Evolutionary conservation across 2,888 invertebrate genomes (phyloP).

Genomic region (Ophioninae sp.): DNA sequence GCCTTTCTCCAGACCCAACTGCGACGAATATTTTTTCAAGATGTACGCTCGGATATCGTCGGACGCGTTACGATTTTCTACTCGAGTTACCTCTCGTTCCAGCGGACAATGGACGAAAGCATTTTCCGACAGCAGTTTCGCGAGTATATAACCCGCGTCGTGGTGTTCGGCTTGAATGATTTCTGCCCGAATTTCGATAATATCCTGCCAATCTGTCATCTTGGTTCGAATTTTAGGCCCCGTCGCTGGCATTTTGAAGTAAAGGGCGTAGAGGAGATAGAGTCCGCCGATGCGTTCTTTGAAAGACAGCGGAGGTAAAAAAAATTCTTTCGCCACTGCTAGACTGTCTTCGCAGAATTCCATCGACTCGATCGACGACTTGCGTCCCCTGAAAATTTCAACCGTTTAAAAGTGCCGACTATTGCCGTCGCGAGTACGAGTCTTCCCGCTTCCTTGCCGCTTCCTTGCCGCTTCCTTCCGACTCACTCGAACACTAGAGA

Average conservation of each 20-base stretch:
- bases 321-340: conserved; percentile 73
- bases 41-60: not conserved
- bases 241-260: conserved; percentile 75
- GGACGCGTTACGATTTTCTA: not conserved
- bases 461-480: not conserved
- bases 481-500: conserved; percentile 75
- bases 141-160: conserved; percentile 77
- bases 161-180: conserved; percentile 74
- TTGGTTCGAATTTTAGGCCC: conserved; percentile 74
- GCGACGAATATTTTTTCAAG: conserved; percentile 5
- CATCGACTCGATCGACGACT: conserved; percentile 68
- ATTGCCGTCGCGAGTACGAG: not conserved
- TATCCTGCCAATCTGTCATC: conserved; percentile 71
- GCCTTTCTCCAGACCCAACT: conserved; percentile 74
- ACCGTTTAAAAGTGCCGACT: too few species aligned
- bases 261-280: conserved; percentile 76
- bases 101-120: conserved; percentile 73
- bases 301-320: conserved; percentile 68
- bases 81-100: conserved; percentile 71
- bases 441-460: not conserved
- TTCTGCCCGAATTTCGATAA: conserved; percentile 71
- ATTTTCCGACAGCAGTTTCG: conserved; percentile 73
- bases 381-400: conserved; percentile 68
- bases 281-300: conserved; percentile 75
- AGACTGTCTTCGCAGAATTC: conserved; percentile 78